Evolutionary conservation across 2,888 invertebrate genomes (phyloP), one percentile per base, ranked within the genome.

Genomic region (Agriopis aurantiaria): DNA sequence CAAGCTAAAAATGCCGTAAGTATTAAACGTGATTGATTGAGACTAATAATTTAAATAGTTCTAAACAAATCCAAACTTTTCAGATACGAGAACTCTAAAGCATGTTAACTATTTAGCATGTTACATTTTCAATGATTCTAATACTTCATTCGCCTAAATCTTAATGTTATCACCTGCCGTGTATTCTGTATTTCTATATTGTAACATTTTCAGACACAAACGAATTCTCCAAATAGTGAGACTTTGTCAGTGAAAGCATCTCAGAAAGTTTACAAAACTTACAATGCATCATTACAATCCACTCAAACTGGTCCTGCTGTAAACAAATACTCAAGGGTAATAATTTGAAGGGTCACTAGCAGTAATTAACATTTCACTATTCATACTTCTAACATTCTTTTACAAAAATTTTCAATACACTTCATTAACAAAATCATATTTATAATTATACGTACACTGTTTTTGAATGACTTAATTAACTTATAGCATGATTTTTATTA

Each of bases 1-100:
- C 95, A 96, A 87, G 94, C 96, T 62, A 96, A 96, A 88, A 93
- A 92, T 88, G 90, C 91, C 80, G 94, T 95, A 84, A 88, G 94
- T 88, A 51, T 12, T 74, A 33, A 40, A 61, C 58, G 64, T 60
- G 58, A n/a, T 6, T 14, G 33, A 41, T 41, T 1, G 3, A 14
- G 12, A 58, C 12, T 17, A n/a, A n/a, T 48, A 12, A 56, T 52
- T 52, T 62, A 62, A 62, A 62, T 62, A 62, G 12, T 17, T 52
- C 8, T 41, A 10, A 46, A 11, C 3, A 9, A 41, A 23, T n/a
- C 8, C 8, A 66, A 51, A 70, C 17, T 52, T 65, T 5, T 60
- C 9, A 17, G 17, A 14, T 11, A 46, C 11, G n/a, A 43, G 23
- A 51, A 7, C 8, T 58, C 40, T 56, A 60, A 56, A 59, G 55